Evolutionary conservation across 1,140 invertebrate genomes (phyloP), one percentile per base, ranked within the genome.

Genomic region (Polyergus mexicanus): DNA sequence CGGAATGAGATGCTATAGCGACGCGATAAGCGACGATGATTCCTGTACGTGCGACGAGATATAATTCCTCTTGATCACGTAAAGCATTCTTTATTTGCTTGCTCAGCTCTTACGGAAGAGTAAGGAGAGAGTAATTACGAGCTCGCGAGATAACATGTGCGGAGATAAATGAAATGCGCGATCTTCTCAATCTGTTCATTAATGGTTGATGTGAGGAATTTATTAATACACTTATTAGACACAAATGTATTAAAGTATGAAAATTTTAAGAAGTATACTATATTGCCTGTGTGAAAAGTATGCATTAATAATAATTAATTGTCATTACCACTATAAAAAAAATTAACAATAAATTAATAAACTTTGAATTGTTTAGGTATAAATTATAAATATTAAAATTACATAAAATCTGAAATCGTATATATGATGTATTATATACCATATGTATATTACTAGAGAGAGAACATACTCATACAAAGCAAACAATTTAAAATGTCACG

Each of bases 21-120:
- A 47, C 28, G 69, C 38, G 69, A 35, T 83, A 62, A 83, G 54
- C 68, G 56, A 83, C 68, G 68, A 72, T 44, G 68, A 47, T 28
- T 81, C 25, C 22, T 41, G 78, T 62, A 74, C 68, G 78, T 71
- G 51, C 68, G 54, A 19, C 41, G 47, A 28, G 63, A 28, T 51
- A 54, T 78, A 80, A 80, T 80, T 69, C 22, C 44, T 28, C n/a
- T n/a, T 44, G 76, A 80, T 80, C 77, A 56, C 47, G 77, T 78
- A 44, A 78, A 35, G 41, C 47, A 22, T 78, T 32, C 44, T 78
- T 54, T 78, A 78, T 78, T 78, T 68, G 62, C n/a, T 78, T 38
- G 60, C 28, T 11, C 22, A 8, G 13, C 38, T 38, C 65, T 41
- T 62, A 60, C 10, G 51, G 47, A 44, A 80, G 69, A 80, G 35